These are phyloP conservation scores for Sebastes nivosus DNA, from an alignment of 2,797 vertebrate species.

Conservation along the genomic window DNA sequence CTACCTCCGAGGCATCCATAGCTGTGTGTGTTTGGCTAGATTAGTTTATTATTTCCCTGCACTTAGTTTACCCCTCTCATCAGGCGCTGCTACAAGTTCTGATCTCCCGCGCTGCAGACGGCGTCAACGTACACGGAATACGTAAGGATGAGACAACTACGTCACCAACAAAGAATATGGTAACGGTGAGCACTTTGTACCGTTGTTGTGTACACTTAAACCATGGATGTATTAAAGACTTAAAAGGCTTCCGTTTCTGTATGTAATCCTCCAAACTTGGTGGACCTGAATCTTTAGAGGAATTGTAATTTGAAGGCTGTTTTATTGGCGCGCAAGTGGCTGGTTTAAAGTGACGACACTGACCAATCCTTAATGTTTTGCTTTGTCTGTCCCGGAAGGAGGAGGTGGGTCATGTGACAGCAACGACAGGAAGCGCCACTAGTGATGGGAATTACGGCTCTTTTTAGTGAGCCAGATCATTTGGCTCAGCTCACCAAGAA, in stretches of 20 bases:
- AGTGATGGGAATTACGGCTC: background rate
- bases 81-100: background rate
- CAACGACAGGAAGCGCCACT: background rate
- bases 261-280: accelerated
- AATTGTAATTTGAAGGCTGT: background rate
- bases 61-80: accelerated
- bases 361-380: background rate
- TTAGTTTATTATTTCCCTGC: too few relatives aligned
- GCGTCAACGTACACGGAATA: too few relatives aligned
- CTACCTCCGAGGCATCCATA: constrained; percentile 93
- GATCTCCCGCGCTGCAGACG: constrained; percentile 59
- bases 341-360: background rate
- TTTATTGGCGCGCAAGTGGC: accelerated
- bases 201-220: background rate
- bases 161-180: constrained; percentile 6
- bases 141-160: background rate
- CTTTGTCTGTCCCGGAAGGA: background rate
- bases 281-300: accelerated
- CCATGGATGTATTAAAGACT: too few relatives aligned
- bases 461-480: too few relatives aligned
- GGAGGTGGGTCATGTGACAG: background rate
- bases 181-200: accelerated
- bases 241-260: background rate
- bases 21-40: accelerated
- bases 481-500: too few relatives aligned